Evolutionary conservation across 2,797 vertebrate genomes (phyloP).

Genomic region (Limnodromus scolopaceus): DNA sequence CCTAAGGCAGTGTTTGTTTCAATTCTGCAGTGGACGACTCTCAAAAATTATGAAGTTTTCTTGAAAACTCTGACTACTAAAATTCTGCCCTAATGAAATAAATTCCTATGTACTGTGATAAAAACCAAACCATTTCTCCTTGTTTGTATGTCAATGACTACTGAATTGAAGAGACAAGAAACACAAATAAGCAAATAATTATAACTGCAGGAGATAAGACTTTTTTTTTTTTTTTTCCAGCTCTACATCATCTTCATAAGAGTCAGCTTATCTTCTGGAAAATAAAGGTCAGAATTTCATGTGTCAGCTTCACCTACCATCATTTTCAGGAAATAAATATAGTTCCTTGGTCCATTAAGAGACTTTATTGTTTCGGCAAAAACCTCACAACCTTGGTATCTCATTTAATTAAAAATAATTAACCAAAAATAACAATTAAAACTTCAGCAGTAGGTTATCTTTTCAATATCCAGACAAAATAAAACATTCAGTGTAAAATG

Average conservation of each 20-base stretch:
- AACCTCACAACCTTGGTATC: fast-evolving
- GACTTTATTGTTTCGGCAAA: neutral
- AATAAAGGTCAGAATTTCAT: neutral
- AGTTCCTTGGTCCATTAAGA: neutral
- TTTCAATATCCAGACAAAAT: neutral
- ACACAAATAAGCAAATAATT: neutral
- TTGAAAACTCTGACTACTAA: neutral
- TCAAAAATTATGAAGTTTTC: neutral
- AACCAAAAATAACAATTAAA: neutral
- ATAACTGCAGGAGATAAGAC: neutral
- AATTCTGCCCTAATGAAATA: neutral
- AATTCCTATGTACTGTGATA: neutral
- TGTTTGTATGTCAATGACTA: neutral
- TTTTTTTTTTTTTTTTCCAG: neutral
- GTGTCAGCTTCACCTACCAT: neutral
- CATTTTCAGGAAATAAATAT: neutral
- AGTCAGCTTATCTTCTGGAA: neutral
- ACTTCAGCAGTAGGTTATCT: neutral
- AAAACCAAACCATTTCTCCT: neutral
- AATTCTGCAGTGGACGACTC: neutral
- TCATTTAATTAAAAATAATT: neutral
- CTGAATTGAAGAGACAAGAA: neutral
- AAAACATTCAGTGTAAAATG: neutral
- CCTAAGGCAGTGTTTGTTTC: neutral
- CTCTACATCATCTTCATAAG: neutral